Evolutionary conservation across 2,888 invertebrate species (phyloP).

Genomic region (Oscheius sp.): DNA sequence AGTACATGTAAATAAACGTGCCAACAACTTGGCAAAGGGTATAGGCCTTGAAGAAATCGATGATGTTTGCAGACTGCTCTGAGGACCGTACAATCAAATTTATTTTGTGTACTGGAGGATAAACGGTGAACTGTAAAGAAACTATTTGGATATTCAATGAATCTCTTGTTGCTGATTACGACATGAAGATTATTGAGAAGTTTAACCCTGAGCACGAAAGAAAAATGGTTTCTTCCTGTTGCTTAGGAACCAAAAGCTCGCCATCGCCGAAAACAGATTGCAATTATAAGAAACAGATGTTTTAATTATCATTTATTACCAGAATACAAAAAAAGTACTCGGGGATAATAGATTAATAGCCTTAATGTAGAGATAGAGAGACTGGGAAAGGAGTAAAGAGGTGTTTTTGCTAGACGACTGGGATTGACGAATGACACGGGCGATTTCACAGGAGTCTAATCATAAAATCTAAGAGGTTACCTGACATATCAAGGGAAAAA

Average conservation of each 20-base stretch:
- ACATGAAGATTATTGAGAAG: too few species aligned
- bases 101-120: too few species aligned
- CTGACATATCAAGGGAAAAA: slow-evolving; percentile 18
- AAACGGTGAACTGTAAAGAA: too few species aligned
- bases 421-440: slow-evolving; percentile 29
- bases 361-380: slow-evolving; percentile 31
- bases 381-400: slow-evolving; percentile 14
- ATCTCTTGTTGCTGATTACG: too few species aligned
- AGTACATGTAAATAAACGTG: background rate
- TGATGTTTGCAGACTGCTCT: slow-evolving; percentile 22
- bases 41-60: slow-evolving; percentile 22
- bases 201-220: too few species aligned
- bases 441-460: slow-evolving; percentile 25
- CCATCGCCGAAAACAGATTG: background rate
- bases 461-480: slow-evolving; percentile 21
- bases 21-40: too few species aligned
- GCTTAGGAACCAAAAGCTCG: too few species aligned
- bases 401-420: slow-evolving; percentile 14
- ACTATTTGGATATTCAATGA: too few species aligned
- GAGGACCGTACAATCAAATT: background rate
- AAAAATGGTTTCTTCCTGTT: too few species aligned
- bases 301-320: slow-evolving; percentile 24
- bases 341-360: slow-evolving; percentile 23
- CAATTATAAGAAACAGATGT: too few species aligned
- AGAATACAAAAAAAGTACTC: slow-evolving; percentile 16